Evolutionary conservation across 2,113 vertebrate species (phyloP), one percentile per base, ranked within the genome.

Genomic region (Scatophagus argus): DNA sequence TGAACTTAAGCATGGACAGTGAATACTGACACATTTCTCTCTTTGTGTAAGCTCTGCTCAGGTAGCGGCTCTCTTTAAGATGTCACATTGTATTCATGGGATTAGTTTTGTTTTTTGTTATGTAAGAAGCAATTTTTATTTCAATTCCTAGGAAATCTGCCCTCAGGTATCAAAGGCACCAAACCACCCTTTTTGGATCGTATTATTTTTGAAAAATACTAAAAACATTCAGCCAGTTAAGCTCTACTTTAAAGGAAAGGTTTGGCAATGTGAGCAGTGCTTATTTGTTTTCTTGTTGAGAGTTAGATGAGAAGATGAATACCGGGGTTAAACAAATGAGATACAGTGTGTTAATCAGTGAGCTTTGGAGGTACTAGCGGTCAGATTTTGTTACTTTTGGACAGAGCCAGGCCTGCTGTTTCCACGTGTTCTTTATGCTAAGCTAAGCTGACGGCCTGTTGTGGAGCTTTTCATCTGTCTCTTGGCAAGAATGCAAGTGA

Each of bases 41-140:
- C 58, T 86, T 77, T 80, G 87, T 89, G 87, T 87, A 85, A 88
- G 89, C 89, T 92, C 87, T 91, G 92, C 92, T 93, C 91, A 92
- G 93, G 93, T 90, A 93, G 91, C 87, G 46, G 87, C 91, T 87
- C 89, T 88, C 86, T 92, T 84, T 84, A 92, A 89, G 88, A 92
- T 92, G 89, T 92, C 91, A 84, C 67, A 27, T 72, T 86, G 81
- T 85, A 86, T 82, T 86, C 60, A 84, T 87, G 76, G 67, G 59
- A 70, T 51, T 73, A 44, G 72, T 71, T 85, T 80, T 66, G 36
- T 59, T 23, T 64, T 65, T 73, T 70, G 52, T 75, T 17, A 51
- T 74, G 21, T 80, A 79, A 70, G 46, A 68, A 71, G 63, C 27
- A 25, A 14, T 60, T 78, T 32, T 64, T 32, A 77, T 59, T 62